These are phyloP conservation scores for Stenotaenia linearis DNA, from an alignment of 2,888 invertebrate genomes.

Conservation along the genomic window DNA sequence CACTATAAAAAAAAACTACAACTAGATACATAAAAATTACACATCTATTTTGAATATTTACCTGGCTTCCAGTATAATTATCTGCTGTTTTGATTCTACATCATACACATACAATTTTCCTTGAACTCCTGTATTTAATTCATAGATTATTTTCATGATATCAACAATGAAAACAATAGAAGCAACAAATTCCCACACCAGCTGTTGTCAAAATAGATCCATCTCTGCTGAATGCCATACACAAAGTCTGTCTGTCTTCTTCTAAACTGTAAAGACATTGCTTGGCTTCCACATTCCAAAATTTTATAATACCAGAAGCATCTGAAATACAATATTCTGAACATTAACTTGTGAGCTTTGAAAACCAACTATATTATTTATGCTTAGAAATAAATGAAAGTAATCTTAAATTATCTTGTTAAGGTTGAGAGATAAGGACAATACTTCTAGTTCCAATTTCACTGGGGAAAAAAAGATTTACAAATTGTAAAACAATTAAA, in stretches of 20 bases:
- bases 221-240: conserved; percentile 24
- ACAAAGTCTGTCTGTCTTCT: conserved; percentile 30
- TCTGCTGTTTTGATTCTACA: neutral
- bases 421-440: too few species aligned
- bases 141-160: neutral
- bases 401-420: too few species aligned
- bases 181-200: too few species aligned
- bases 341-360: too few species aligned
- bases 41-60: neutral
- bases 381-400: too few species aligned
- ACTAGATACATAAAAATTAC: too few species aligned
- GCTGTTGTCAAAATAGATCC: neutral
- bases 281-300: conserved; percentile 21
- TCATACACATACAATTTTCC: neutral
- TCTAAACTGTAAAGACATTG: neutral
- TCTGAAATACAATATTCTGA: neutral
- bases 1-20: conserved; percentile 23
- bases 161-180: neutral
- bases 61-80: neutral
- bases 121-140: neutral
- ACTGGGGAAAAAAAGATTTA: too few species aligned
- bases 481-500: too few species aligned
- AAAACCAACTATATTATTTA: too few species aligned
- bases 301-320: conserved; percentile 26
- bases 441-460: too few species aligned